These are phyloP conservation scores for Bagarius yarrelli DNA, from an alignment of 2,113 vertebrate species.

Conservation along the genomic window DNA sequence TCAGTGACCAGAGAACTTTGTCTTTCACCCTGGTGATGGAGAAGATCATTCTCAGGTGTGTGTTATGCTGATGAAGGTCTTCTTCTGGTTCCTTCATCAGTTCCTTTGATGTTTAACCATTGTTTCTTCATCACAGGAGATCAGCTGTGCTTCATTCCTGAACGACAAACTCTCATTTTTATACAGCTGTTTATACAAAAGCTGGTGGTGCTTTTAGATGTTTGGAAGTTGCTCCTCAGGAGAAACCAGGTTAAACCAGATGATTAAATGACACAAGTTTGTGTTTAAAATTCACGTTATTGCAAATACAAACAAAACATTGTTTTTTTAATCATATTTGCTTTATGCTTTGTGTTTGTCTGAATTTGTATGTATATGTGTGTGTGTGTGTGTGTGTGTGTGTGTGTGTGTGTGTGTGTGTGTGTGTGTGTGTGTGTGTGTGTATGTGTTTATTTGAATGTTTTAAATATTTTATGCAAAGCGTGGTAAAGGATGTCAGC, in stretches of 20 bases:
- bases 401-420: conserved; percentile 11
- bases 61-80: too few relatives aligned
- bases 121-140: too few relatives aligned
- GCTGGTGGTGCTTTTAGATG: not conserved
- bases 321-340: not conserved
- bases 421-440: not conserved
- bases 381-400: conserved; percentile 29
- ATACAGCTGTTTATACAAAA: not conserved
- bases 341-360: not conserved
- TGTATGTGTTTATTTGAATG: not conserved
- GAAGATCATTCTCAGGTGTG: too few relatives aligned
- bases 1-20: not conserved
- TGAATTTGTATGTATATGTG: not conserved
- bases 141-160: not conserved
- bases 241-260: not conserved
- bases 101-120: too few relatives aligned
- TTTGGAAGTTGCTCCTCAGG: not conserved
- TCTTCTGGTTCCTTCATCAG: too few relatives aligned
- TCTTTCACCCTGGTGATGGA: too few relatives aligned
- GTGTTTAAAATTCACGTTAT: not conserved
- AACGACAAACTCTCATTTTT: not conserved
- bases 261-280: not conserved
- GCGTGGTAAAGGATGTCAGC: not conserved
- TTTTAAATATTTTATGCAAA: conserved; percentile 25
- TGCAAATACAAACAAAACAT: not conserved